Base-by-base conservation (phyloP, 92 coral and sea anemone species). In the Epizoanthus fatuus region DNA sequence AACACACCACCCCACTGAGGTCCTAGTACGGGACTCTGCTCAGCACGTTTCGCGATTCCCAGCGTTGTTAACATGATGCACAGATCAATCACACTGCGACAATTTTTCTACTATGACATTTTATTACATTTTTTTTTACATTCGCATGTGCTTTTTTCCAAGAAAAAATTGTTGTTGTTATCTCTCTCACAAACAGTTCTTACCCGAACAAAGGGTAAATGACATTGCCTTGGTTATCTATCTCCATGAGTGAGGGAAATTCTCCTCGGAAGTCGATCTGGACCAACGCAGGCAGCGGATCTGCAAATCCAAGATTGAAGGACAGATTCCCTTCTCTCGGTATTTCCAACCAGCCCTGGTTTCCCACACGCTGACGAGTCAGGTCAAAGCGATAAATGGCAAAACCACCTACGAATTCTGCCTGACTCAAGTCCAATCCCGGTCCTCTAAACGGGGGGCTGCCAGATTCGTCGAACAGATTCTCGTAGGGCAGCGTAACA, bases 211-310 rank as follows among this genome's bases (percentile, higher is more conserved):
- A 16, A 15, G 55, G 63, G 86, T 52, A 49, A 47, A 81, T 57
- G 63, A 66, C 86, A 3, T 75, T 17, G 3, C 85, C 55, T 12
- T 63, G 52, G 3, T 76, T 47, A 72, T 78, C 90, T 25, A 86
- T 86, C n/a, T 76, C 56, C 79, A 86, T n/a, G 2, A 63, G 77
- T 56, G 78, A 77, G 9, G 79, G 78, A 71, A 66, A 86, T n/a
- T 86, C 81, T 0, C 71, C 51, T 15, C 38, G 54, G 37, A 79
- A 44, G 29, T 79, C 69, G 40, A 86, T 42, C 11, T 68, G 56
- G 40, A 78, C 13, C 17, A 74, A 44, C 2, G 19, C 19, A 0
- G 65, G 25, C 2, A 58, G 66, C 6, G 79, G 70, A 7, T 3
- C 16, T 10, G 10, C 84, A 64, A 87, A 87, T 19, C 39, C 22